Base-by-base conservation (phyloP, 2,888 invertebrate species). In the Ormyrus rosae region DNA sequence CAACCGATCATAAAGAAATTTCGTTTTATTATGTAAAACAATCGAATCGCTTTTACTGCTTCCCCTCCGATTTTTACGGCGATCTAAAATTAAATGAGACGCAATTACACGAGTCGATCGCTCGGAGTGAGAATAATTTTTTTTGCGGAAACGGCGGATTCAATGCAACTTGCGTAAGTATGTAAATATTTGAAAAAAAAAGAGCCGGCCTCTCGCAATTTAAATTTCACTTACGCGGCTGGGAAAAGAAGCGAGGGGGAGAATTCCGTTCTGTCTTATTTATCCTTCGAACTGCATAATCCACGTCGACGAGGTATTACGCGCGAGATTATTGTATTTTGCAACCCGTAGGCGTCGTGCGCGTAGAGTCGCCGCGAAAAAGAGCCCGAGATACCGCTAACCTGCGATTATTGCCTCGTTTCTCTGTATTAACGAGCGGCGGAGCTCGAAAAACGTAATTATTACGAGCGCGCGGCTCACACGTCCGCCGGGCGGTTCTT, bases 391-490 rank as follows among this genome's bases (percentile, higher is more conserved):
- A 34, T 34, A 34, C 34, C 45, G 45, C 45, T 68, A 68, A 55
- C 68, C 68, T 55, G 45, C 68, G 55, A 68, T 68, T 55, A 55
- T 53, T 45, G 13, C 55, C 71, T 63, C 51, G 34, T 34, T 34
- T 34, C 34, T 4, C 34, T 34, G 34, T 4, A 71, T 61, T 51
- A 61, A 1, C 11, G 45, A 51, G 5, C 51, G 45, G 45, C 51
- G 8, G 13, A 34, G 8, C 11, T 45, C 11, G 61, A 63, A 53
- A 61, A 63, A 45, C 19, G 68, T 11, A 60, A 68, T 61, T 13
- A 69, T 76, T 68, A 60, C 68, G 9, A 76, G 46, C 61, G 58
- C 61, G 58, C 72, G n/a, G 34, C 34, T 34, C 45, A n/a, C 50
- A n/a, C 53, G 6, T 13, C 50, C 50, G 50, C 34, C 34, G 4